Conservation (phyloP, 1,140 invertebrate genomes). For the Drosophila trapezifrons region DNA sequence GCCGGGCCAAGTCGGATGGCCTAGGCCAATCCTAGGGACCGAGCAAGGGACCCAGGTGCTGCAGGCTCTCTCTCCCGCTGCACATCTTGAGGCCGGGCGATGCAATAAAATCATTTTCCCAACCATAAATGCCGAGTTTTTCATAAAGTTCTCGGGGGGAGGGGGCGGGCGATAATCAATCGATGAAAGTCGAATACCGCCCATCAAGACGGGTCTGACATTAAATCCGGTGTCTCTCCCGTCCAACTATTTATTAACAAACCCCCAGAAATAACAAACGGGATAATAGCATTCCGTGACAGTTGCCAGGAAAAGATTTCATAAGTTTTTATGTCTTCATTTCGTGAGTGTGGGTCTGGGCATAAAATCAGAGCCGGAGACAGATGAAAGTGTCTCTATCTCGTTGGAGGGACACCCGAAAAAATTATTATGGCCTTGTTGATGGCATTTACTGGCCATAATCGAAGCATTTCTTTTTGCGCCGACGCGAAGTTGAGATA, state of each 20-base stretch:
- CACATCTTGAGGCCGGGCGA: slow-evolving; percentile 7
- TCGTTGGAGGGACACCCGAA: slow-evolving; percentile 25
- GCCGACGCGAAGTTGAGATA: too few relatives aligned
- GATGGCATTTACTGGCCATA: background rate
- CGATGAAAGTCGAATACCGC: slow-evolving; percentile 8
- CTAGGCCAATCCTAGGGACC: background rate
- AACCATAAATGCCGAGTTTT: slow-evolving; percentile 3
- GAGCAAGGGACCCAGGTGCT: slow-evolving; percentile 19
- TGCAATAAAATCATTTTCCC: slow-evolving; percentile 28
- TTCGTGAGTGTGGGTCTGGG: slow-evolving; percentile 18
- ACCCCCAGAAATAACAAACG: slow-evolving; percentile 2
- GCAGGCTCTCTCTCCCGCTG: background rate
- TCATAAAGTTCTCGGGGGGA: background rate
- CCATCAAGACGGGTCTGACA: slow-evolving; percentile 6
- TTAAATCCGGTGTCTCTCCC: slow-evolving; percentile 3
- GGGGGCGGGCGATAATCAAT: slow-evolving; percentile 15
- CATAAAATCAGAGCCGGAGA: slow-evolving; percentile 54
- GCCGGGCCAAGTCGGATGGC: slow-evolving; percentile 8
- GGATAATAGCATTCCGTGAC: slow-evolving; percentile 44
- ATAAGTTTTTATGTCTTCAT: slow-evolving; percentile 73
- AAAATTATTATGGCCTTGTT: slow-evolving; percentile 12
- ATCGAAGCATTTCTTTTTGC: background rate
- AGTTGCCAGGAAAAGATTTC: slow-evolving; percentile 46
- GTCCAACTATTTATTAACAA: slow-evolving; percentile 37
- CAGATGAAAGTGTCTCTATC: slow-evolving; percentile 50